Evolutionary conservation across 1,140 invertebrate genomes (phyloP).

Genomic region (Brachionus calyciflorus): DNA sequence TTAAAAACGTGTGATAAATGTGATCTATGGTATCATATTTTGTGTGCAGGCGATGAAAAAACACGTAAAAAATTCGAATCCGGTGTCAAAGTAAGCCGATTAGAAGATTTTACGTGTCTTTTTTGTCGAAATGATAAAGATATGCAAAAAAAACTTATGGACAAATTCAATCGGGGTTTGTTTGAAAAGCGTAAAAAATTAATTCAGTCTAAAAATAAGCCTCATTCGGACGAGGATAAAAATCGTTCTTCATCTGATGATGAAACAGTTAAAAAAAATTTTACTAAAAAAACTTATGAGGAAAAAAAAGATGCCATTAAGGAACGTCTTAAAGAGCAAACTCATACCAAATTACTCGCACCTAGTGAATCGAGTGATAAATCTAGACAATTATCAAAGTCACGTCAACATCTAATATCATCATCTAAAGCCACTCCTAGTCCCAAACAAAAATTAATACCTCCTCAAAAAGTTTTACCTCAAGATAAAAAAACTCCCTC

Average conservation of each 20-base stretch:
- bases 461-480: too few relatives aligned
- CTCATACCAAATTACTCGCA: not conserved
- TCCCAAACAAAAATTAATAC: too few relatives aligned
- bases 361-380: too few relatives aligned
- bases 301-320: not conserved
- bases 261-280: not conserved
- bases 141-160: too few relatives aligned
- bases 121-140: constrained; percentile 14
- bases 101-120: not conserved
- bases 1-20: not conserved
- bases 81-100: not conserved
- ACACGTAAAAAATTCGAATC: not conserved
- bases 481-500: too few relatives aligned
- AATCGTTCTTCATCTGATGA: not conserved
- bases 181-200: not conserved
- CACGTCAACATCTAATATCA: too few relatives aligned
- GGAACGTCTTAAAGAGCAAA: not conserved
- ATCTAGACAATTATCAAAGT: too few relatives aligned
- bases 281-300: not conserved
- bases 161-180: constrained; percentile 1
- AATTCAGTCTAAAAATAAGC: not conserved
- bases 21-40: constrained; percentile 14
- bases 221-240: not conserved
- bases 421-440: too few relatives aligned
- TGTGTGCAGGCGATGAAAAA: not conserved